Conservation (phyloP, 2,797 vertebrate genomes). For the Hafferia zeledoni region DNA sequence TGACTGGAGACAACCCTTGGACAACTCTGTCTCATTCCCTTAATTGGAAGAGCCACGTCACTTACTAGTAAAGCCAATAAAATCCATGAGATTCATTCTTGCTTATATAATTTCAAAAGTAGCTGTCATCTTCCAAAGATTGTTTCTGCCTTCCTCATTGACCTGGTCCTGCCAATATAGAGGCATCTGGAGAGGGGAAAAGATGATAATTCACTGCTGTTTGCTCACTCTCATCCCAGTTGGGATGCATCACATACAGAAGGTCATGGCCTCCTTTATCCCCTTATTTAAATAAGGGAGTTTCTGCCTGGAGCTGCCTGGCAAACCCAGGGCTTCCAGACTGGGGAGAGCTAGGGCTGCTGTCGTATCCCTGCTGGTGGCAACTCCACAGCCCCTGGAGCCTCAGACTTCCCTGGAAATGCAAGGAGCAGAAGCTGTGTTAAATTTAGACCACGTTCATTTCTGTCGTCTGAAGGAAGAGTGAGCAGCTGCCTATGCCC, state of each 20-base stretch:
- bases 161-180: neutral
- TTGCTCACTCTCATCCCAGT: neutral
- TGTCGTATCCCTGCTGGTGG: neutral
- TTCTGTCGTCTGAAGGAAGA: slow-evolving; percentile 12
- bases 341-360: neutral
- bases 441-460: neutral
- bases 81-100: neutral
- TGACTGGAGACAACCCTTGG: neutral
- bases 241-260: neutral
- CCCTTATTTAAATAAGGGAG: neutral
- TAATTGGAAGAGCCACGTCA: neutral
- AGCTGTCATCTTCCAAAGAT: slow-evolving; percentile 16
- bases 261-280: neutral
- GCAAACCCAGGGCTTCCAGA: neutral
- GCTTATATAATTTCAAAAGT: slow-evolving; percentile 6
- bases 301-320: neutral
- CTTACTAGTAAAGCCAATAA: neutral
- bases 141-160: slow-evolving; percentile 4
- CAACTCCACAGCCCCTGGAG: neutral
- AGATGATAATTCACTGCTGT: neutral
- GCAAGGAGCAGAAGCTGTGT: neutral
- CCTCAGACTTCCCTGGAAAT: neutral
- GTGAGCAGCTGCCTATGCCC: slow-evolving; percentile 27
- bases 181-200: neutral
- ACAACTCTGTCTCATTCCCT: neutral